Evolutionary conservation across 2,797 vertebrate species (phyloP).

Genomic region (Linurgus olivaceus): DNA sequence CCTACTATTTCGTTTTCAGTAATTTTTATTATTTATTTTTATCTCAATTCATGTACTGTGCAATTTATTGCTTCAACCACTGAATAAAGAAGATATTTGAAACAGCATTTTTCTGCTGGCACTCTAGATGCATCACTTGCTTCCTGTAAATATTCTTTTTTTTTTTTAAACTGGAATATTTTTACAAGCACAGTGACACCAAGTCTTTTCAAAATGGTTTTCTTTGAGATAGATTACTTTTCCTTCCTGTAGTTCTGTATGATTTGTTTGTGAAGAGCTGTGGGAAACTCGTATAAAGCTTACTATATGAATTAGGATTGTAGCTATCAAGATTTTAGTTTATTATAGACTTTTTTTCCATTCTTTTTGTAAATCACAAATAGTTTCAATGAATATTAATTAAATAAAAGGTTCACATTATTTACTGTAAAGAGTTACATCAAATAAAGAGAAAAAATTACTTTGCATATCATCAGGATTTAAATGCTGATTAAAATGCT

Average conservation of each 20-base stretch:
- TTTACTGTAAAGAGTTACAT: not conserved
- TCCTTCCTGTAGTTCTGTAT: not conserved
- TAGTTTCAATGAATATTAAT: not conserved
- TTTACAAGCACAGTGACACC: not conserved
- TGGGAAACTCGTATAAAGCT: not conserved
- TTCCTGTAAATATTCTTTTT: not conserved
- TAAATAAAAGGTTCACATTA: not conserved
- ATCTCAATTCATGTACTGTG: not conserved
- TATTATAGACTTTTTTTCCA: not conserved
- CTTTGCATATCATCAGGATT: not conserved
- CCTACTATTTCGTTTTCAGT: not conserved
- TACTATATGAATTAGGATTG: not conserved
- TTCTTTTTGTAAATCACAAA: not conserved
- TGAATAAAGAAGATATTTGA: constrained; percentile 25
- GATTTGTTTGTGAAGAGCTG: not conserved
- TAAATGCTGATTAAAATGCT: not conserved
- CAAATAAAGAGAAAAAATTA: not conserved
- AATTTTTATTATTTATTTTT: not conserved
- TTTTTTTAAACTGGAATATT: not conserved
- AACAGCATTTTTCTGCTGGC: not conserved
- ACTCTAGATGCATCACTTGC: not conserved
- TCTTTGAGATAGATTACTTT: constrained; percentile 8
- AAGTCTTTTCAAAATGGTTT: constrained; percentile 4
- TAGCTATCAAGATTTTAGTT: not conserved
- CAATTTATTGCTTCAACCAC: not conserved